A percentile compares a stretch with the other conserved stretches of the same genome.
These are phyloP conservation scores for Delia radicum DNA, from an alignment of 1,140 invertebrate species.

Conservation along the genomic window DNA sequence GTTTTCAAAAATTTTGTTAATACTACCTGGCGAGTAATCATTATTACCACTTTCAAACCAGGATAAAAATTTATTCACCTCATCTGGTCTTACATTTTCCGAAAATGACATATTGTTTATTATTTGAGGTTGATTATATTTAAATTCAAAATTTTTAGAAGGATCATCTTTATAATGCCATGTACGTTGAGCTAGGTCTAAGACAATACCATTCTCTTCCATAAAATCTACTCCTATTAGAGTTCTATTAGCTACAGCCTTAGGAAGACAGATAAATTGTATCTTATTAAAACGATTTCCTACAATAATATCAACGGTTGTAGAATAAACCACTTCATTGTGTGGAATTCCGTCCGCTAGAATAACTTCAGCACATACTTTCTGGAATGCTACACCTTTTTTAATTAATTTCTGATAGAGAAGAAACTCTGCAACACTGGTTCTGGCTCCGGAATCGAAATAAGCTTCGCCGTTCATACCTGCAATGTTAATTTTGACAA, in stretches of 20 bases:
- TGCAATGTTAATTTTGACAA: conserved; percentile 7
- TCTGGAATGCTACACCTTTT: background rate
- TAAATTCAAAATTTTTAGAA: background rate
- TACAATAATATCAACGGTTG: conserved; percentile 20
- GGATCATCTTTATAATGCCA: conserved; percentile 26
- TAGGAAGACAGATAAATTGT: conserved; percentile 25
- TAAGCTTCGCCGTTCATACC: conserved; percentile 25
- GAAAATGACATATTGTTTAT: background rate
- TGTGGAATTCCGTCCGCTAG: conserved; percentile 17
- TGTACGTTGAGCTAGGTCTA: conserved; percentile 13
- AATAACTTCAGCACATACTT: conserved; percentile 21
- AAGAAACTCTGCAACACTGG: conserved; percentile 15
- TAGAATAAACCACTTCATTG: conserved; percentile 14
- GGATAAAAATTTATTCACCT: background rate
- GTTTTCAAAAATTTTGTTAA: background rate
- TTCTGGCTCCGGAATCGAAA: conserved; percentile 25
- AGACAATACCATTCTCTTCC: conserved; percentile 15
- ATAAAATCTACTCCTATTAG: conserved; percentile 27
- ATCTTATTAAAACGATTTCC: conserved; percentile 23
- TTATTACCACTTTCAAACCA: background rate
- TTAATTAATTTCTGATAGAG: conserved; percentile 12
- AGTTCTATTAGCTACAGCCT: conserved; percentile 25
- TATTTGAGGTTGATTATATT: background rate
- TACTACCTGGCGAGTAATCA: background rate
- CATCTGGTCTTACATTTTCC: background rate